These are phyloP conservation scores for Ditylenchus weischeri DNA, from an alignment of 2,888 invertebrate genomes.

Conservation along the genomic window DNA sequence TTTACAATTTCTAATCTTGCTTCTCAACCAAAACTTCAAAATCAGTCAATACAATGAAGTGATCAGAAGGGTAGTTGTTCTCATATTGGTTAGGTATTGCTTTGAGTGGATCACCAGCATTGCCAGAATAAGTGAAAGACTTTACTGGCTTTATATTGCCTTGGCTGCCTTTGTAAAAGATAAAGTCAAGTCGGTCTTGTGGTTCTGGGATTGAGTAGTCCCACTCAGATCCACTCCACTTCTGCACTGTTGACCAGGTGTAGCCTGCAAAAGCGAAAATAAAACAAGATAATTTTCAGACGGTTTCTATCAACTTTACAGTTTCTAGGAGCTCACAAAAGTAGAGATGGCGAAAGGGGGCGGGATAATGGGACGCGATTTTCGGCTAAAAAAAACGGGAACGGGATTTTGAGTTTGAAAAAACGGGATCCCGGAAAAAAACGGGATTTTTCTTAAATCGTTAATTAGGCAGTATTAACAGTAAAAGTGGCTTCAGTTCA, in stretches of 20 bases:
- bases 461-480: too few species aligned
- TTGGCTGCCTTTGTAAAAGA: constrained; percentile 36
- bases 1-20: background rate
- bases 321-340: too few species aligned
- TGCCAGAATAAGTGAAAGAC: constrained; percentile 41
- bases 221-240: constrained; percentile 24
- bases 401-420: too few species aligned
- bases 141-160: constrained; percentile 16
- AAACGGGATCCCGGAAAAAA: too few species aligned
- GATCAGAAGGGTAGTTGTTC: constrained; percentile 57
- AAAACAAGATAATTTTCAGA: too few species aligned
- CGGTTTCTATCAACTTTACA: too few species aligned
- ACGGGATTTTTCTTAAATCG: too few species aligned
- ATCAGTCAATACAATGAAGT: constrained; percentile 51
- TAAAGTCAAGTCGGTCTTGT: constrained; percentile 48
- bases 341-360: too few species aligned
- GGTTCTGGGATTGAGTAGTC: constrained; percentile 46
- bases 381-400: too few species aligned
- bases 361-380: too few species aligned
- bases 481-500: too few species aligned
- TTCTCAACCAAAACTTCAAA: constrained; percentile 28
- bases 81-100: constrained; percentile 47
- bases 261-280: constrained; percentile 20
- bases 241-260: constrained; percentile 46
- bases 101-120: constrained; percentile 31